Evolutionary conservation across 53 echinoderm and acorn worm species (phyloP), one percentile per base, ranked within the genome.

Genomic region (Holothuria leucospilota): DNA sequence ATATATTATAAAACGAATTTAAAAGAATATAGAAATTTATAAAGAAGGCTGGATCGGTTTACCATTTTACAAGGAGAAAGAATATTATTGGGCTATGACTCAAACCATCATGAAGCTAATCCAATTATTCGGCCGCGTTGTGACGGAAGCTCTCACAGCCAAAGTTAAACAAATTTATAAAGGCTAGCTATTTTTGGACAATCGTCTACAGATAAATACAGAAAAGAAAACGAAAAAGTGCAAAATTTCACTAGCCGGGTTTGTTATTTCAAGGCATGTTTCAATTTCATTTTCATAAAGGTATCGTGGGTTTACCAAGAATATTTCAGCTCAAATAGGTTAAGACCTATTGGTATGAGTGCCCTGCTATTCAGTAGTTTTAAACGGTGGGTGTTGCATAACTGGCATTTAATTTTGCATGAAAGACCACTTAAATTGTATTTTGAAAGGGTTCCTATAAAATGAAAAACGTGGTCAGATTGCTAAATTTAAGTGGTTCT

Each of bases 121-220:
- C 49, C 75, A 52, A 75, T 75, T 21, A 75, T 75, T 49, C 52
- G 16, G 7, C 75, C n/a, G 51, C 51, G 28, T 26, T 51, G 75
- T 8, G 52, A 75, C 75, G 75, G 75, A 75, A 75, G 75, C 75
- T 75, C 75, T 52, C 46, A 23, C 75, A 75, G 49, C 25, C 75
- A 51, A 26, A 51, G 14, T 52, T 75, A 25, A 20, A 51, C 23
- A 75, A 21, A 75, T 75, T 75, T 49, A 75, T 23, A 75, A 53
- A 72, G 56, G 75, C 21, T 23, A 52, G 49, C 75, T 75, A 75
- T 75, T 75, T 56, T 75, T 49, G 70, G 75, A 75, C 38, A 38
- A 27, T 51, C 13, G 39, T 49, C 21, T 46, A n/a, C 15, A 25
- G 51, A 42, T 49, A 75, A 21, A 27, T 25, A 75, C 2, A 15